Evolutionary conservation across 2,797 vertebrate genomes (phyloP), one percentile per base, ranked within the genome.

Genomic region (Decapterus maruadsi): DNA sequence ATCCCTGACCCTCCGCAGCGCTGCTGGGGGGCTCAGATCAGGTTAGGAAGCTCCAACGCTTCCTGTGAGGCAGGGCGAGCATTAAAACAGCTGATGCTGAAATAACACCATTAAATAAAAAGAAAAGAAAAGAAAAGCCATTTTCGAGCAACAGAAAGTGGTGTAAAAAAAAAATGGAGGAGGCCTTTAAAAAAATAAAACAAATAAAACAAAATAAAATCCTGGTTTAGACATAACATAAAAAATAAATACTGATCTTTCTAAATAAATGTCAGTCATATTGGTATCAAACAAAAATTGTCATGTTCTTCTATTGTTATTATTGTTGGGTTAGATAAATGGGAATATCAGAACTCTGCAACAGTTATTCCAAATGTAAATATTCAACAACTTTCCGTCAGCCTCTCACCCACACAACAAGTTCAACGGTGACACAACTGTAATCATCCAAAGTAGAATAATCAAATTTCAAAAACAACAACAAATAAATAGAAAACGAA

Each of bases 1-100:
- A 84, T 77, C 77, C 43, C 42, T 81, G 68, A 87, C 81, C 81
- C 81, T 8, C n/a, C 29, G 12, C 57, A 3, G 70, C 36, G 78
- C 63, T 67, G 81, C 38, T 34, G 61, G 77, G 19, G 34, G 4
- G 40, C 40, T 56, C 56, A 69, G 65, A 72, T 80, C 7, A 75
- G 76, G 61, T 76, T 80, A 56, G 46, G 56, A 65, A 61, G 38
- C 51, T 54, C 40, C 19, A 55, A 72, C 26, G 67, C 72, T 83
- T 86, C 72, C 59, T 54, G 64, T 38, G 40, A 77, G 40, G 54
- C 38, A 22, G 68, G 16, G 22, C n/a, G n/a, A 54, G 40, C 12
- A 48, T 11, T 12, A 31, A 66, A 64, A 59, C 16, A 0, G 4
- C 1, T 43, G 12, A 26, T 12, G 8, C n/a, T 10, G 10, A 57